These are phyloP conservation scores for Caenorhabditis sulstoni DNA, from an alignment of 2,888 invertebrate species.

Conservation along the genomic window DNA sequence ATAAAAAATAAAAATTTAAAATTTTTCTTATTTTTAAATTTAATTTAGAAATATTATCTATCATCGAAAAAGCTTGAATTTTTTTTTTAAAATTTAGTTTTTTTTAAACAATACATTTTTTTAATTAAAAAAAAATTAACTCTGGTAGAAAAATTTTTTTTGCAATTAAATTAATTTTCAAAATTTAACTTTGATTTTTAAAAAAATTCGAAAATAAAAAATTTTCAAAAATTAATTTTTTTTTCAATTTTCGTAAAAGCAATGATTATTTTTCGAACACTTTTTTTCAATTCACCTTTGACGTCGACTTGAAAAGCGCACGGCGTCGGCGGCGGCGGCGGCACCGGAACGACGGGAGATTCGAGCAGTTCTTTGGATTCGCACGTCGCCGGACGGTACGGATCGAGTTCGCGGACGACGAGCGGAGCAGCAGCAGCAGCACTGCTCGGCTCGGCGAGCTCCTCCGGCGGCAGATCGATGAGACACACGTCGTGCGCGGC, in stretches of 20 bases:
- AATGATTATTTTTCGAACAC: not conserved
- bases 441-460: no score
- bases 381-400: constrained; percentile 51
- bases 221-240: not conserved
- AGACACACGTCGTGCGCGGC: constrained; percentile 82
- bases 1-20: no score
- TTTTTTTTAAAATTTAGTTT: no score
- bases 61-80: no score
- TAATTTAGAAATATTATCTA: no score
- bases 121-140: no score
- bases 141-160: constrained; percentile 4
- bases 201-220: not conserved
- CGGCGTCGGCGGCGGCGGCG: not conserved
- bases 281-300: constrained; percentile 28
- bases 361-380: constrained; percentile 29
- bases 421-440: constrained; percentile 6
- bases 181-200: not conserved
- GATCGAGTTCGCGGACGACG: constrained; percentile 40
- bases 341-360: constrained; percentile 4
- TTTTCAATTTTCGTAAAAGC: not conserved
- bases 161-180: not conserved
- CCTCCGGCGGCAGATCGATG: constrained; percentile 14
- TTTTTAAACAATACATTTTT: no score
- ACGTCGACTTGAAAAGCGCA: constrained; percentile 34
- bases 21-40: no score